Evolutionary conservation across 2,888 invertebrate genomes (phyloP), one percentile per base, ranked within the genome.

Genomic region (Terebella lapidaria): DNA sequence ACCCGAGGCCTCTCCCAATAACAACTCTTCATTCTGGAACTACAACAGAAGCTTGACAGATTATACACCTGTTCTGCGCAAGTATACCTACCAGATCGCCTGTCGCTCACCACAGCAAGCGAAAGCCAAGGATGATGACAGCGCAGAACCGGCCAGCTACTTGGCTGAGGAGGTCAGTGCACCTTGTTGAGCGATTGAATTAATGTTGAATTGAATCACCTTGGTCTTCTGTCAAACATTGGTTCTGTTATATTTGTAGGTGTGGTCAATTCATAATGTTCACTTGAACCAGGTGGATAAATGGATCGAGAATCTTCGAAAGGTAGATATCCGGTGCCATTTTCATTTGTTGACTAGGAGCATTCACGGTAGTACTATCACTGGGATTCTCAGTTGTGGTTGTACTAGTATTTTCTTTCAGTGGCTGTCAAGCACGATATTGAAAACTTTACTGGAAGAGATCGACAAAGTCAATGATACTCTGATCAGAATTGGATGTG

Each of bases 371-470:
- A n/a, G n/a, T n/a, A n/a, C n/a, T n/a, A n/a, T n/a, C n/a, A n/a
- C n/a, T n/a, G n/a, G n/a, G n/a, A n/a, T n/a, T n/a, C n/a, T n/a
- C n/a, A n/a, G n/a, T n/a, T n/a, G n/a, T n/a, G n/a, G n/a, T n/a
- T n/a, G n/a, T n/a, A n/a, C n/a, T n/a, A n/a, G n/a, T n/a, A n/a
- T n/a, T n/a, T n/a, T n/a, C n/a, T n/a, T n/a, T n/a, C 80, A 90
- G 90, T 94, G 93, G 93, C 85, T 93, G 67, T 89, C 91, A 61
- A 86, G 87, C 70, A 93, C 92, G 2, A 88, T 94, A 66, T 82
- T 94, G 61, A 85, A 86, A 74, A 86, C 90, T 28, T 81, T 94
- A 57, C 87, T 87, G 27, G 83, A 83, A 54, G 91, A 92, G 83
- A 87, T 94, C 71, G 86, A 86, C 63, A 83, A 82, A 56, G 85